A percentile compares a stretch with the other conserved stretches of the same genome.
These are phyloP conservation scores for Oncorhynchus clarkii DNA, from an alignment of 2,113 vertebrate species.

Conservation along the genomic window DNA sequence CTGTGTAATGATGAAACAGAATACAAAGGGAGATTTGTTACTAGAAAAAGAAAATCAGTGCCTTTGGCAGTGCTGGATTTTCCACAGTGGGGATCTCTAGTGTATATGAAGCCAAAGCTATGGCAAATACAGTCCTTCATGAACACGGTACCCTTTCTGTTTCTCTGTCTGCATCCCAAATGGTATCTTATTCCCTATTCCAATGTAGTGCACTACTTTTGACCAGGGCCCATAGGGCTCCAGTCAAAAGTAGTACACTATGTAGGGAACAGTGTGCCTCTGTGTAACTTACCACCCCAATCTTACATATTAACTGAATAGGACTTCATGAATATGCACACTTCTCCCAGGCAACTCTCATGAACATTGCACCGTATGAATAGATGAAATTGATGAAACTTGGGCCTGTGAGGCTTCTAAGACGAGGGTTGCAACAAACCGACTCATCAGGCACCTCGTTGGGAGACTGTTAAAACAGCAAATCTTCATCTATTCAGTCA, in stretches of 20 bases:
- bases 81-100: neutral
- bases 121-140: slow-evolving; percentile 30
- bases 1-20: neutral
- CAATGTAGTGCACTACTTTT: too few relatives aligned
- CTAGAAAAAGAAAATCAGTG: slow-evolving; percentile 48
- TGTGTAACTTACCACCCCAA: too few relatives aligned
- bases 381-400: slow-evolving; percentile 54
- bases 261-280: too few relatives aligned
- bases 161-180: neutral
- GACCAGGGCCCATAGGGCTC: too few relatives aligned
- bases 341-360: slow-evolving; percentile 45
- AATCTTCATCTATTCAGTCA: slow-evolving; percentile 20
- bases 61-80: slow-evolving; percentile 30
- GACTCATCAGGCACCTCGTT: slow-evolving; percentile 46
- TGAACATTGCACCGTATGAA: slow-evolving; percentile 49
- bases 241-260: too few relatives aligned
- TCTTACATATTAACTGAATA: too few relatives aligned
- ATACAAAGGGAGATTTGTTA: slow-evolving; percentile 26
- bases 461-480: slow-evolving; percentile 58
- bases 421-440: slow-evolving; percentile 45
- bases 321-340: slow-evolving; percentile 47
- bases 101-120: slow-evolving; percentile 21
- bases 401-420: slow-evolving; percentile 27
- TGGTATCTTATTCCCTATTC: too few relatives aligned
- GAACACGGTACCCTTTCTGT: slow-evolving; percentile 19